Evolutionary conservation across 2,797 vertebrate genomes (phyloP).

Genomic region (Schizopygopsis pylzovi): DNA sequence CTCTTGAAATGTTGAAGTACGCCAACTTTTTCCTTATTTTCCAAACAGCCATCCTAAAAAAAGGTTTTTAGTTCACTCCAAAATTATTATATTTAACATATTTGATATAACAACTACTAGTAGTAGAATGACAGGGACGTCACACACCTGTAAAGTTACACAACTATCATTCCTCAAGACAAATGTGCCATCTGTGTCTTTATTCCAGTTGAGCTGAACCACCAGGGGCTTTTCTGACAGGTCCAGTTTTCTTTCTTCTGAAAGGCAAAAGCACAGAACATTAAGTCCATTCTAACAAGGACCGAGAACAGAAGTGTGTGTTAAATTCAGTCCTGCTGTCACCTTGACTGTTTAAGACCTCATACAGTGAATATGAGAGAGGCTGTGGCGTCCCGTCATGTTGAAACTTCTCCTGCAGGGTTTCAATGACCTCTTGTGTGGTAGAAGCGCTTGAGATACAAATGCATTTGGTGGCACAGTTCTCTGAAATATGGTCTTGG

Average conservation of each 20-base stretch:
- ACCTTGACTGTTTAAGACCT: conserved; percentile 87
- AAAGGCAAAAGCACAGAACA: background rate
- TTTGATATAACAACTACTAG: background rate
- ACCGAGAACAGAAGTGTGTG: background rate
- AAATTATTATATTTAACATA: background rate
- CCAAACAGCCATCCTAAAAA: conserved; percentile 61
- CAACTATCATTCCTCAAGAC: conserved; percentile 88
- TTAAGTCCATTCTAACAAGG: background rate
- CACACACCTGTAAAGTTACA: conserved; percentile 75
- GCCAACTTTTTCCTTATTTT: conserved; percentile 87
- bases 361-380: conserved; percentile 84
- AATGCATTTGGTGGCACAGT: conserved; percentile 91
- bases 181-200: conserved; percentile 84
- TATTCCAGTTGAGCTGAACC: conserved; percentile 92
- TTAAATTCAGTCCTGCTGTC: conserved; percentile 54
- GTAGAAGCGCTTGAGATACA: conserved; percentile 85
- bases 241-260: conserved; percentile 89
- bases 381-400: conserved; percentile 90
- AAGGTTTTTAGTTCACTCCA: too few species aligned
- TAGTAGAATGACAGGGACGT: background rate
- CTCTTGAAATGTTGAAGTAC: conserved; percentile 91
- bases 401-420: conserved; percentile 89
- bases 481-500: conserved; percentile 86
- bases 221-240: conserved; percentile 87
- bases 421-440: conserved; percentile 85